Percentiles rank a stretch among this genome's conserved stretches.
These are phyloP conservation scores for Halichondria panicea DNA, from an alignment of 37 sponge, comb jelly and placozoan genomes.

Conservation along the genomic window DNA sequence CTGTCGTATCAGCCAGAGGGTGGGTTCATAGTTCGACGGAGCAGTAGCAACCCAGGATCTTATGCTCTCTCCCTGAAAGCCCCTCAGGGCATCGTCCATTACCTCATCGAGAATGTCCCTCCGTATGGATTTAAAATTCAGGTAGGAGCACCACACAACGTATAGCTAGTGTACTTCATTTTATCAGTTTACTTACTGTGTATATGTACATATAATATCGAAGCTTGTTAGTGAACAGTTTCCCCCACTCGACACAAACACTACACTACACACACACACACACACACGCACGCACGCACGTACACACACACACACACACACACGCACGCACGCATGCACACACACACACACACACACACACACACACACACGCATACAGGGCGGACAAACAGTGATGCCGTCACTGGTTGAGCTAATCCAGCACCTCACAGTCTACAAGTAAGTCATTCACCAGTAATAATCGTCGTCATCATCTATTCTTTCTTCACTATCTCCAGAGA, in stretches of 20 bases:
- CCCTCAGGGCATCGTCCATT: slow-evolving; percentile 37
- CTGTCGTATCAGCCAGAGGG: slow-evolving; percentile 51
- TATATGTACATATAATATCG: too few relatives aligned
- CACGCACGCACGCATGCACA: too few relatives aligned
- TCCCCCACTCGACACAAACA: neutral
- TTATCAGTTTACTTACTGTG: too few relatives aligned
- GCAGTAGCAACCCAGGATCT: slow-evolving; percentile 47
- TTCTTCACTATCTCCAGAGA: neutral
- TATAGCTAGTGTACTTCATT: neutral
- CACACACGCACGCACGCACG: neutral
- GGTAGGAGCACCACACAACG: neutral
- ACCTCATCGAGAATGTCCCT: slow-evolving; percentile 30
- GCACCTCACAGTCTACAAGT: neutral
- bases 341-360: too few relatives aligned
- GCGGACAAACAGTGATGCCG: neutral
- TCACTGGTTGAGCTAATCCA: neutral
- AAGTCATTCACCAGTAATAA: neutral
- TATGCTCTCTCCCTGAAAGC: slow-evolving; percentile 52
- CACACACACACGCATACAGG: too few relatives aligned
- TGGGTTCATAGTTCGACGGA: slow-evolving; percentile 47
- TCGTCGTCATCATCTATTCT: neutral
- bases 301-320: neutral
- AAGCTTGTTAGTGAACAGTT: too few relatives aligned
- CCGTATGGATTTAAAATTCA: neutral
- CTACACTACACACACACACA: too few relatives aligned